Evolutionary conservation across 2,113 vertebrate genomes (phyloP), one percentile per base, ranked within the genome.

Genomic region (Aramus guarauna): DNA sequence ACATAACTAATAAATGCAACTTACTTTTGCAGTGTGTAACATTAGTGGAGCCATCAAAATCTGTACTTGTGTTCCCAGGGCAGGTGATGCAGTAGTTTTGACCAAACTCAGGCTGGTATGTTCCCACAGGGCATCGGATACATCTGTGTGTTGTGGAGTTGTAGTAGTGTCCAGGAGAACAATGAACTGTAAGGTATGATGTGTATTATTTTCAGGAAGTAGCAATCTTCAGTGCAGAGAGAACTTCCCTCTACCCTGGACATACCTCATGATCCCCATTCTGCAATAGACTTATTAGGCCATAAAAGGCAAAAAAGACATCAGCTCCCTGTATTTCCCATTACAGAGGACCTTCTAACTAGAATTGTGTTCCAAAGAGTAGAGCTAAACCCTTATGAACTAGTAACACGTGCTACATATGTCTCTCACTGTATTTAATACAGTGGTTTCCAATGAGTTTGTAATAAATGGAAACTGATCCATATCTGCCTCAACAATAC

Each of bases 11-110:
- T 41, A 45, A 52, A 43, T 0, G 23, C 23, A 47, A 97, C 98
- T 97, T 96, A 99, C 98, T 99, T 97, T 99, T 99, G 94, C 98
- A 99, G 78, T 99, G 98, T 0, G 98, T 98, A 74, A 99, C 97
- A 0, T 98, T 99, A 79, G 98, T 99, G 79, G 98, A 99, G 77
- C 98, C 98, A 41, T 99, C 98, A 29, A 98, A 98, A 87, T 99
- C 98, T 0, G 98, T 99, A n/a, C 98, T 99, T 58, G 98, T 99
- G 90, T 98, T 98, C 53, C 98, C 98, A 3, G 98, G 98, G 73
- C 98, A 99, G 88, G 97, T 95, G 75, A 98, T 88, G 82, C 98
- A 99, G 83, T 98, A 98, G 96, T 98, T 99, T 82, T 98, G 98
- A 36, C 98, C 98, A 67, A 99, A 99, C 80, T 98, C 98, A 2